Conservation (phyloP, 1,140 invertebrate genomes). For the Zaprionus davidi region DNA sequence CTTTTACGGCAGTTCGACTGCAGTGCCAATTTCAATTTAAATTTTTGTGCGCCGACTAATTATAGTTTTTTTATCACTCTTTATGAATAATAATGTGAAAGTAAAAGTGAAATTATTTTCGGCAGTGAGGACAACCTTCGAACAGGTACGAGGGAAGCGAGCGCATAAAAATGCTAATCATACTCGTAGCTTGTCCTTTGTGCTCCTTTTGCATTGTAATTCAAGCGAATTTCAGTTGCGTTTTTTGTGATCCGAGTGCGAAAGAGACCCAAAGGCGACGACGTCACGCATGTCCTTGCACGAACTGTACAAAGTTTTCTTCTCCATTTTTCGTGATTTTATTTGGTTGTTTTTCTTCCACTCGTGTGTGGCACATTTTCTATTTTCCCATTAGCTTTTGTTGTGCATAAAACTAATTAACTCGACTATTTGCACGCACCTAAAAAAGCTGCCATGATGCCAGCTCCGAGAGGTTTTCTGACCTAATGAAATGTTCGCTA, state of each 20-base stretch:
- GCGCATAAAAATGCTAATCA: constrained; percentile 40
- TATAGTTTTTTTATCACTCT: constrained; percentile 27
- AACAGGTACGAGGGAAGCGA: background rate
- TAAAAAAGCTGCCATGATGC: background rate
- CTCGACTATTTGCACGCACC: constrained; percentile 57
- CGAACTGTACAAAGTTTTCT: constrained; percentile 64
- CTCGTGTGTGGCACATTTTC: constrained; percentile 26
- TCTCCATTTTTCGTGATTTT: constrained; percentile 33
- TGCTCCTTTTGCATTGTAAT: constrained; percentile 17
- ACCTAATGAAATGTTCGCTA: background rate
- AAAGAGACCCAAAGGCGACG: constrained; percentile 19
- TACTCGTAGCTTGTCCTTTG: constrained; percentile 29
- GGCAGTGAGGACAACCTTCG: constrained; percentile 8
- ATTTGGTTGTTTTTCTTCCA: constrained; percentile 16
- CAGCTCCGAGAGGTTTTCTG: background rate
- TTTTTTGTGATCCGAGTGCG: constrained; percentile 10
- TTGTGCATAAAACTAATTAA: constrained; percentile 75
- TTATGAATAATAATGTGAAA: constrained; percentile 19
- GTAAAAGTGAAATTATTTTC: constrained; percentile 21
- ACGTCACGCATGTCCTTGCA: constrained; percentile 75
- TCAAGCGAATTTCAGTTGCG: constrained; percentile 24
- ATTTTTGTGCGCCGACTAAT: constrained; percentile 15
- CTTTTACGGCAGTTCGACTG: constrained; percentile 24
- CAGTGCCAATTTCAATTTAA: constrained; percentile 32
- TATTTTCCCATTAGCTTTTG: constrained; percentile 33